A percentile compares a stretch with the other conserved stretches of the same genome.
phyloP scores from a whole-genome alignment of 2,113 vertebrate species.

The Alligator mississippiensis region DNA sequence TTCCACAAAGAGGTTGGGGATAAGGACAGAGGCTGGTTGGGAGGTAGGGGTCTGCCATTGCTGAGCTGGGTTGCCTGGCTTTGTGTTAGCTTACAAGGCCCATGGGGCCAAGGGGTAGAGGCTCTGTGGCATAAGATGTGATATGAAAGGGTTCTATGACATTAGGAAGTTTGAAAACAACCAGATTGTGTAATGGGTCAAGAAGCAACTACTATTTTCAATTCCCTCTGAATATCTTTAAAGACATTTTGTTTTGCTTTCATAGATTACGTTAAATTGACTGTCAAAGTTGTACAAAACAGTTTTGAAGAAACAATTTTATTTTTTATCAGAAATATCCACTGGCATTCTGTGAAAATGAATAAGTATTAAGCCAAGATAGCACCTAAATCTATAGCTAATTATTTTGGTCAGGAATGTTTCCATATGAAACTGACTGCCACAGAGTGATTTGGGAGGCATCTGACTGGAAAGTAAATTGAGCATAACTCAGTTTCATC shows the following conservation, averaged over 20 bases:
- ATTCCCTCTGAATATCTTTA: neutral
- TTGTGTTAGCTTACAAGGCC: no score
- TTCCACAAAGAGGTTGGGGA: no score
- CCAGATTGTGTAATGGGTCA: neutral
- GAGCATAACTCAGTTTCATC: conserved; percentile 24
- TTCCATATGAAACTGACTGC: conserved; percentile 50
- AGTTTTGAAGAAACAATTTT: neutral
- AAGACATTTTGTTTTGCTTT: neutral
- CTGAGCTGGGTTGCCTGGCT: no score
- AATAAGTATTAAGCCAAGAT: neutral
- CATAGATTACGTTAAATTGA: neutral
- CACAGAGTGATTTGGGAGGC: conserved; percentile 29
- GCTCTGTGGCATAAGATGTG: no score
- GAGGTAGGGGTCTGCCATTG: no score
- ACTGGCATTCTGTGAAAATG: conserved; percentile 1
- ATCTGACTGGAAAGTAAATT: conserved; percentile 46
- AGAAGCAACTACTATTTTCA: neutral
- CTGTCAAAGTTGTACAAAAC: neutral
- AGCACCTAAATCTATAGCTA: conserved; percentile 10
- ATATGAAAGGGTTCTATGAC: no score
- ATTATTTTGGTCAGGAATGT: conserved; percentile 29
- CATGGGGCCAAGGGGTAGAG: no score
- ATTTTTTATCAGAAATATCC: neutral
- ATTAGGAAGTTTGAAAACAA: neutral
- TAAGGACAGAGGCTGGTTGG: no score